Base-by-base conservation (phyloP, 2,113 vertebrate species). In the Nesoenas mayeri region DNA sequence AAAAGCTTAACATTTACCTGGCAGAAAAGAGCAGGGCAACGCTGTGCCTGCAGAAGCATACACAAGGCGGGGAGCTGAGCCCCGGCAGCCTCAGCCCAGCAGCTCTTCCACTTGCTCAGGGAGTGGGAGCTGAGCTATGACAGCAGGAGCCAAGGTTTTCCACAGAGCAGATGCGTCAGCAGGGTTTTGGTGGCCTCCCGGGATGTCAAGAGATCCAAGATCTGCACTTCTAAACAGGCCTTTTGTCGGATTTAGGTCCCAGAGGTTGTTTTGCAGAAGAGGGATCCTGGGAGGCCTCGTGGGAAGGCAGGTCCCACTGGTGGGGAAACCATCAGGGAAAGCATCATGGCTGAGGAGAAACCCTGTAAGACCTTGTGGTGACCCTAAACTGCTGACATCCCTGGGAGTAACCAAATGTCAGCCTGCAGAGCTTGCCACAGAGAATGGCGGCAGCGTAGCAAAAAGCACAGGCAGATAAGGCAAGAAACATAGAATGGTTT, bases 231-330 rank as follows among this genome's bases (percentile, higher is more conserved):
- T 50, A 79, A 88, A 87, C 0, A 6, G 47, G 48, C 36, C 42
- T 8, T 80, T 86, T 80, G 50, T 36, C 10, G 2, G 56, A 61
- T 44, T 78, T 80, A 4, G 10, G 69, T 93, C 32, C 58, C 69
- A 54, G 89, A 78, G 7, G 34, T 47, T 93, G 65, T 56, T 22
- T 34, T 42, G n/a, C 4, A 5, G 58, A 90, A 85, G 31, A 20
- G n/a, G 9, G 6, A 53, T 1, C 0, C 60, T 6, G 6, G 47
- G 38, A 12, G 8, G 34, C 13, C 65, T 38, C 7, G 0, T 0
- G 15, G 56, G 32, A 72, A 9, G 11, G 48, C 26, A 75, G n/a
- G 51, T 78, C 65, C 62, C 5, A 12, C 25, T 3, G 1, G 53
- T 60, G 44, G 32, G 24, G 16, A 87, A 91, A 64, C 29, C 8